Base-by-base conservation (phyloP, 1,140 invertebrate genomes). In the Nephila pilipes region DNA sequence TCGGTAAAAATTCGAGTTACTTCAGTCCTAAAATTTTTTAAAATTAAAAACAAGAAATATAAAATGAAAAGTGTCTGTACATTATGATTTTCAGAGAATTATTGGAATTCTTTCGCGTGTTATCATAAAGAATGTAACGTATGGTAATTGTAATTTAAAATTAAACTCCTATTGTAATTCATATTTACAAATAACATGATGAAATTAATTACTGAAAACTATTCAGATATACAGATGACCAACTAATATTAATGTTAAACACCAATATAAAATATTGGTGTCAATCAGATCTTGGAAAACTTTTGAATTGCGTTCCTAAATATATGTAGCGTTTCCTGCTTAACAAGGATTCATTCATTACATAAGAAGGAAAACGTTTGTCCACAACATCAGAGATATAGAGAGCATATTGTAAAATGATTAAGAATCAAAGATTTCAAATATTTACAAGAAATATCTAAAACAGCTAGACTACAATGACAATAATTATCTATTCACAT, bases 401-500 rank as follows among this genome's bases (percentile, higher is more conserved):
- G 22, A 60, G 18, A 75, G 69, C 25, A 75, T 32, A 32, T 32
- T 36, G 46, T 25, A 65, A 75, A 75, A 75, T 75, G 18, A 75
- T 32, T 20, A 75, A 12, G 29, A 32, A 32, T 75, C 29, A 3
- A 20, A 75, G 29, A 36, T 32, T 6, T 75, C 10, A 4, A 75
- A 75, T 75, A 75, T 75, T 75, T 75, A 75, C 69, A 75, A 55
- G 46, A 29, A 29, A 46, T 29, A 83, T 83, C 54, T 83, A 25
- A 83, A 83, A 83, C 38, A 32, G 3, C 25, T 83, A 55, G 5
- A n/a, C 5, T 57, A 29, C n/a, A 14, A 1, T 83, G 81, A 29
- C 14, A 12, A 14, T 57, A 83, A 25, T 46, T 83, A 83, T 46
- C 22, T 29, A 55, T 83, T n/a, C 54, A 83, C 81, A 83, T 32